These are phyloP conservation scores for Schlechtendalia chinensis DNA, from an alignment of 1,140 invertebrate genomes.

Conservation along the genomic window DNA sequence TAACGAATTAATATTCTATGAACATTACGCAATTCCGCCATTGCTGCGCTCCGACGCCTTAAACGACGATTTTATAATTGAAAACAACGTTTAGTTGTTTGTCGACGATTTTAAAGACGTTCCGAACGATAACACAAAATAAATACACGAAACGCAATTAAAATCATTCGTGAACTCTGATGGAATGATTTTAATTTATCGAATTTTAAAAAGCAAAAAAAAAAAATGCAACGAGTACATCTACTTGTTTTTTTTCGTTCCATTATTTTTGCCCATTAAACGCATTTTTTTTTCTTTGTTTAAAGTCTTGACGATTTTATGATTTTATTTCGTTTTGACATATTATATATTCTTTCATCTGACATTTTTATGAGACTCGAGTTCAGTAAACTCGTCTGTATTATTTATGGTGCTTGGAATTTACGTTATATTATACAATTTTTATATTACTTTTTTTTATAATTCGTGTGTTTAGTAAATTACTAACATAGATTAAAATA, in stretches of 20 bases:
- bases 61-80: not conserved
- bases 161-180: not conserved
- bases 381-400: not conserved
- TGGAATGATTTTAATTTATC: not conserved
- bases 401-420: not conserved
- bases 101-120: not conserved
- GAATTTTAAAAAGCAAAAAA: not conserved
- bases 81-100: not conserved
- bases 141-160: slow-evolving; percentile 3
- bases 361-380: not conserved
- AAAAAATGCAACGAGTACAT: not conserved
- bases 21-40: no score
- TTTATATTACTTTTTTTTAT: not conserved
- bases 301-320: not conserved
- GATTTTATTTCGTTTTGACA: not conserved
- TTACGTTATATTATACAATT: not conserved
- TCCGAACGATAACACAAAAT: not conserved
- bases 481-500: no score
- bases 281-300: not conserved
- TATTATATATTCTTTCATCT: not conserved
- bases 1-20: not conserved
- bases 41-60: not conserved
- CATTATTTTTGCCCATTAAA: not conserved
- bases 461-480: not conserved
- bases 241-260: slow-evolving; percentile 1